Conservation (phyloP, 2,888 invertebrate species). For the Galeruca laticollis region DNA sequence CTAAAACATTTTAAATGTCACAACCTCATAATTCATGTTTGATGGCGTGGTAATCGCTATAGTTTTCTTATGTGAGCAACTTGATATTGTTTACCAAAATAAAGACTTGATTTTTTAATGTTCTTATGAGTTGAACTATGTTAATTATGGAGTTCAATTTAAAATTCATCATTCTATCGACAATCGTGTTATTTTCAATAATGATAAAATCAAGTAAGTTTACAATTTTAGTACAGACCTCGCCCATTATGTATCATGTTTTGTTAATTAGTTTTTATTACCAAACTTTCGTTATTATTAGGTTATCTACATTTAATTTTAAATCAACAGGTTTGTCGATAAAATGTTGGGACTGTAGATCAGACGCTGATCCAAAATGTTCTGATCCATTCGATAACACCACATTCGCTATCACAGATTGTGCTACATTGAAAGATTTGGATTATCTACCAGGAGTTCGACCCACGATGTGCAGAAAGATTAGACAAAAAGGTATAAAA, state of each 20-base stretch:
- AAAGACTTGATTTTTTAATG: too few relatives aligned
- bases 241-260: slow-evolving; percentile 35
- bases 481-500: slow-evolving; percentile 84
- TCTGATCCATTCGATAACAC: slow-evolving; percentile 93
- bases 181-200: slow-evolving; percentile 34
- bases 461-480: slow-evolving; percentile 91
- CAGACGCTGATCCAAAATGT: slow-evolving; percentile 90
- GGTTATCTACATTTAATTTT: slow-evolving; percentile 26
- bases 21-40: neutral
- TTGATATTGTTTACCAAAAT: neutral
- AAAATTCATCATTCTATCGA: slow-evolving; percentile 39
- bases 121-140: neutral
- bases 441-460: slow-evolving; percentile 74
- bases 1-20: neutral
- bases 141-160: slow-evolving; percentile 31
- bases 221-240: slow-evolving; percentile 23
- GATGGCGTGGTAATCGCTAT: neutral
- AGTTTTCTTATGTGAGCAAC: neutral
- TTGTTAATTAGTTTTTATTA: slow-evolving; percentile 5
- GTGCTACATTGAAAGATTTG: slow-evolving; percentile 64
- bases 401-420: slow-evolving; percentile 86
- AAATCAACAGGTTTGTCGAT: slow-evolving; percentile 72
- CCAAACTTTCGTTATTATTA: neutral
- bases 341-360: slow-evolving; percentile 93
- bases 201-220: slow-evolving; percentile 41